Evolutionary conservation across 1,140 invertebrate species (phyloP).

Genomic region (Lordiphosa mommai): DNA sequence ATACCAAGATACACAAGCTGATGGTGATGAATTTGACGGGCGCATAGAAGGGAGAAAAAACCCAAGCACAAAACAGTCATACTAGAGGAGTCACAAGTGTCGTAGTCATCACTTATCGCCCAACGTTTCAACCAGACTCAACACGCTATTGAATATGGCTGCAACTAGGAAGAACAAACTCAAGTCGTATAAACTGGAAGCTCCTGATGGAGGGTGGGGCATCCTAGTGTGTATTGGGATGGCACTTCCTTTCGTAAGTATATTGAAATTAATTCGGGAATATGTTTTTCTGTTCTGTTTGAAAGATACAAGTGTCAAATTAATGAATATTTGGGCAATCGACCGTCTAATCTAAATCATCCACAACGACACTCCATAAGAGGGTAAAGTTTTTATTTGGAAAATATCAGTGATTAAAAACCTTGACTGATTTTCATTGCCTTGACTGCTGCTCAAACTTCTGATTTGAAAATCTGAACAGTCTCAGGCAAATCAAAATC

Average conservation of each 20-base stretch:
- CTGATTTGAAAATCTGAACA: too few species aligned
- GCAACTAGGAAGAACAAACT: background rate
- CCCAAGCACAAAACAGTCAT: background rate
- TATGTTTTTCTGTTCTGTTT: too few species aligned
- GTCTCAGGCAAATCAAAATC: too few species aligned
- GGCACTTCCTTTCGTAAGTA: conserved; percentile 83
- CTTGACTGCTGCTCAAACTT: too few species aligned
- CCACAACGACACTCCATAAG: too few species aligned
- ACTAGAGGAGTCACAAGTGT: conserved; percentile 2
- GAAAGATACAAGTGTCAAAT: too few species aligned
- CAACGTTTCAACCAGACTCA: conserved; percentile 20
- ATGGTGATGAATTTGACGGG: background rate
- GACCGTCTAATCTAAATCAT: too few species aligned
- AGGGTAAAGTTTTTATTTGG: too few species aligned
- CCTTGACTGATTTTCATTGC: too few species aligned
- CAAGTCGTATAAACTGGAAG: conserved; percentile 46
- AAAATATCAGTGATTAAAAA: too few species aligned
- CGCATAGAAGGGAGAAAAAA: background rate
- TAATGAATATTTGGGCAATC: too few species aligned
- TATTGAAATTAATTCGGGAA: background rate
- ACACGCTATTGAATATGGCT: background rate
- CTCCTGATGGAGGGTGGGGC: conserved; percentile 85
- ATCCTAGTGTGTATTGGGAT: conserved; percentile 83
- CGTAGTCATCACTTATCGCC: conserved; percentile 16
- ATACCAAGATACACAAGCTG: background rate